Base-by-base conservation (phyloP, 2,113 vertebrate genomes). In the Myrmecobius fasciatus region DNA sequence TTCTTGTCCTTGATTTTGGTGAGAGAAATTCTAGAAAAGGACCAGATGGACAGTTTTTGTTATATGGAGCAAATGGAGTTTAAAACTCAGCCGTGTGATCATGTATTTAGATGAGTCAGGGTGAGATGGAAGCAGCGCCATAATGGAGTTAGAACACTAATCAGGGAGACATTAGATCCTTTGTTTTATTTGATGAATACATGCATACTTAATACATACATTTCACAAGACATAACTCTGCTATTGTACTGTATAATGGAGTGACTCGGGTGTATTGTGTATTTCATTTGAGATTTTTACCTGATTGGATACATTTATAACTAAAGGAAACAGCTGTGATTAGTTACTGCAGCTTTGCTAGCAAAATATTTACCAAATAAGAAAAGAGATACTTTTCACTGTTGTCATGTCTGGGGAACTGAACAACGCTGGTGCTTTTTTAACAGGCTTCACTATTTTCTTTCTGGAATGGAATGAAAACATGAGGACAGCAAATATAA, bases 281-380 rank as follows among this genome's bases (percentile, higher is more conserved):
- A 56, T 92, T 96, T 94, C 95, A 75, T 96, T 95, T 96, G 88
- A 89, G 96, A 96, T 95, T 95, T 83, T 90, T 96, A 97, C 95
- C 97, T 97, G 97, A 97, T 97, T 97, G 96, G 89, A 94, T 96
- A 91, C 92, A 96, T 96, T 97, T 97, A 93, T 96, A 95, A 94
- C 91, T 91, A 43, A 96, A 93, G 96, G 92, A 97, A 97, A 83
- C 95, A 96, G 96, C 94, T 96, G 96, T 95, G 97, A 97, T 97
- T 97, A 97, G 94, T 97, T 93, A 95, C 93, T 94, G 97, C 96
- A 93, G 92, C 89, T 88, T 96, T 96, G 83, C 89, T 96, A 96
- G 92, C 96, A 97, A 97, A 97, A 97, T 98, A 97, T 97, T 97
- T 97, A 97, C 96, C 97, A 97, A 97, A 96, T 96, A 95, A 94